These are phyloP conservation scores for Amblyornis subalaris DNA, from an alignment of 2,113 vertebrate genomes.

Conservation along the genomic window DNA sequence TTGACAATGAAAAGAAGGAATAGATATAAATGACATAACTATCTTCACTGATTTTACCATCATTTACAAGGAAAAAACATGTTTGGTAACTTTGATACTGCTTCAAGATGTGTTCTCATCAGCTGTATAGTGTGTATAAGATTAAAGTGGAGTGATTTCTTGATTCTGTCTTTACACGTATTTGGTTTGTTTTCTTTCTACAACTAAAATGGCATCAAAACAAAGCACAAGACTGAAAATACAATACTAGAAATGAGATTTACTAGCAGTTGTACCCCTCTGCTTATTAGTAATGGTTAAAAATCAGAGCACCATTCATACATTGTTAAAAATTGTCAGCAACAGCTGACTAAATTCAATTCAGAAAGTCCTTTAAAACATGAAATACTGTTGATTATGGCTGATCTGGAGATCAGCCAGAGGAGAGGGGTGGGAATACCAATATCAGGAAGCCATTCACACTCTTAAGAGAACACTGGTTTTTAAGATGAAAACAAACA, in stretches of 20 bases:
- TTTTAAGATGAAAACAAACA: not conserved
- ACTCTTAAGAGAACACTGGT: not conserved
- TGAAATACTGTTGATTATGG: not conserved
- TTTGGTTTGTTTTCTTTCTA: not conserved
- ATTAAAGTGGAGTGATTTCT: not conserved
- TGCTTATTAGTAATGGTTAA: not conserved
- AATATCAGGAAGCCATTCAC: not conserved
- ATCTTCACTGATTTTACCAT: not conserved
- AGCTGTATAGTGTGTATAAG: not conserved
- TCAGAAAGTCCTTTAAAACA: not conserved
- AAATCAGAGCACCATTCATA: not conserved
- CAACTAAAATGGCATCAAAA: not conserved
- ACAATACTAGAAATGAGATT: not conserved
- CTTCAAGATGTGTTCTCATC: not conserved
- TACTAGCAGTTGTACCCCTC: not conserved
- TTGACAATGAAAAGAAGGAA: not conserved
- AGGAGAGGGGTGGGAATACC: not conserved
- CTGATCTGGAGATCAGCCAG: not conserved
- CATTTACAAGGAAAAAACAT: not conserved
- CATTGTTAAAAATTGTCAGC: not conserved
- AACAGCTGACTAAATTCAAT: not conserved
- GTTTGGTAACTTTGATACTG: not conserved
- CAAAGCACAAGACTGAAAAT: not conserved
- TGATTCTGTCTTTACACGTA: not conserved
- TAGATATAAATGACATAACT: not conserved